A percentile compares a stretch with the other conserved stretches of the same genome.
Conservation (phyloP, 1,140 invertebrate genomes). For the Medauroidea extradentata region DNA sequence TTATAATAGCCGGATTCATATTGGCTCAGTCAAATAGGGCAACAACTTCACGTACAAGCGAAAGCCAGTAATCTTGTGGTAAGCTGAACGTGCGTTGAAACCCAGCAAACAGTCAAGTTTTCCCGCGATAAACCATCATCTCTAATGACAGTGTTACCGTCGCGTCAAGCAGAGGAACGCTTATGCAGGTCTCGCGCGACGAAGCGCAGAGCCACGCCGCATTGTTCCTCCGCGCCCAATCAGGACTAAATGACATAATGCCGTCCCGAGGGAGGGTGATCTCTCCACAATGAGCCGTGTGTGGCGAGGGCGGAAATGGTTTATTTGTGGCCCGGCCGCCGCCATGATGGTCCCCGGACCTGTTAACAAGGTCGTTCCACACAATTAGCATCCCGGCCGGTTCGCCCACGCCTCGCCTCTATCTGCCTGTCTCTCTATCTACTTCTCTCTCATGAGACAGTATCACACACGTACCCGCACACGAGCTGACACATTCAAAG, state of each 20-base stretch:
- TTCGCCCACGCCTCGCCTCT: neutral
- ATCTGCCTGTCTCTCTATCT: no score
- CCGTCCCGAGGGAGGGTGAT: constrained; percentile 39
- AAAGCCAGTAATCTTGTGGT: no score
- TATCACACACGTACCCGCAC: no score
- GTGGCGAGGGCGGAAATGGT: constrained; percentile 47
- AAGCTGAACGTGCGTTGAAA: no score
- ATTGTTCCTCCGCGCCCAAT: constrained; percentile 28
- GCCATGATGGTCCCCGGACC: neutral
- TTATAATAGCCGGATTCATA: no score
- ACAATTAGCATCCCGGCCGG: constrained; percentile 14
- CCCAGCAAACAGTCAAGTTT: no score
- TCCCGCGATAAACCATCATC: no score
- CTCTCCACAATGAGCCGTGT: constrained; percentile 46
- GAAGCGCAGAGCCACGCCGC: constrained; percentile 32
- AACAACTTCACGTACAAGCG: no score
- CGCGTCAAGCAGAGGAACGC: no score
- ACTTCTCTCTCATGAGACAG: neutral
- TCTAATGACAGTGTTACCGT: no score
- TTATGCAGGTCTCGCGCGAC: constrained; percentile 20
- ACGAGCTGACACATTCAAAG: no score
- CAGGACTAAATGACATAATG: constrained; percentile 20
- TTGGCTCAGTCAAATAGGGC: no score
- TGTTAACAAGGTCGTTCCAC: constrained; percentile 18
- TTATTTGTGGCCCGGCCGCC: constrained; percentile 35